A percentile compares a stretch with the other conserved stretches of the same genome.
Conservation (phyloP, 2,888 invertebrate species). For the Conops quadrifasciatus region DNA sequence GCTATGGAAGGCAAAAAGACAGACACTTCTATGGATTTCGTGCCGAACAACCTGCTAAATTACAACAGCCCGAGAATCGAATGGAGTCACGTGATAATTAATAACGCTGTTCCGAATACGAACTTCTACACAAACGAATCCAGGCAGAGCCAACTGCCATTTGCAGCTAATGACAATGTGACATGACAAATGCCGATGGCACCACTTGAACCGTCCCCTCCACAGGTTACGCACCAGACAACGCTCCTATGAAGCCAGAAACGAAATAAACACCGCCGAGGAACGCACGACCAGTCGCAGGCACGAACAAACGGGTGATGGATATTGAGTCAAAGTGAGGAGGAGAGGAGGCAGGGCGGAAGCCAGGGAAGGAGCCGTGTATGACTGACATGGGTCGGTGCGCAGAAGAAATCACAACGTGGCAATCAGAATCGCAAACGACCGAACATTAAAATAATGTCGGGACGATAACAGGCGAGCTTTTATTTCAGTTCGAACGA, state of each 20-base stretch:
- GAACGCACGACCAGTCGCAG: no score
- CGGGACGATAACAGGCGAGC: slow-evolving; percentile 56
- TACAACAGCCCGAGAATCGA: neutral
- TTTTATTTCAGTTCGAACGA: slow-evolving; percentile 60
- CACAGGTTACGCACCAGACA: neutral
- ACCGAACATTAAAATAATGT: slow-evolving; percentile 54
- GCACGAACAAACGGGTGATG: neutral
- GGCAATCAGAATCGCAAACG: slow-evolving; percentile 33
- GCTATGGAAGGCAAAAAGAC: no score
- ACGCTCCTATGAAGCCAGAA: neutral
- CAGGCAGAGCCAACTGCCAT: slow-evolving; percentile 28
- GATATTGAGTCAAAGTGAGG: neutral
- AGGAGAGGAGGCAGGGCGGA: slow-evolving; percentile 2
- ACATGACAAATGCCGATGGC: slow-evolving; percentile 33
- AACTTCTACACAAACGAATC: neutral
- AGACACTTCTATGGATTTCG: no score
- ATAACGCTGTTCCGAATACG: slow-evolving; percentile 24
- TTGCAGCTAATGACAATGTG: slow-evolving; percentile 27
- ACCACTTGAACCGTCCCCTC: neutral
- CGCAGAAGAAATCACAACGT: slow-evolving; percentile 26
- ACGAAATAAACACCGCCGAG: neutral
- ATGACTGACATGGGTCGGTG: slow-evolving; percentile 2
- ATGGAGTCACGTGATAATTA: slow-evolving; percentile 29
- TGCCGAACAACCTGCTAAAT: neutral
- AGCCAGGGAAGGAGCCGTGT: neutral